Conservation (phyloP, 1,140 invertebrate species). For the Drosophila pallidifrons region DNA sequence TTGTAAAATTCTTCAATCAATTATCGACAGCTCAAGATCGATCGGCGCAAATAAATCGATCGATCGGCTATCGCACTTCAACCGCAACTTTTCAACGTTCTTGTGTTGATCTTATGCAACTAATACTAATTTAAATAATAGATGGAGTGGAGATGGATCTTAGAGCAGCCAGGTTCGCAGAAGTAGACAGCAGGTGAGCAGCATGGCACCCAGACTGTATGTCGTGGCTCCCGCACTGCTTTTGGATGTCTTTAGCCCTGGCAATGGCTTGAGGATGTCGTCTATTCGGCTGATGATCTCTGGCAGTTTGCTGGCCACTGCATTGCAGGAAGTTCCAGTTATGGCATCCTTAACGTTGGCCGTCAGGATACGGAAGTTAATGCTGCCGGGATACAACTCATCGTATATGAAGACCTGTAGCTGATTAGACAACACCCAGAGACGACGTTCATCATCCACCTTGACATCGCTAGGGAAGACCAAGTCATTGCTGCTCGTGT, state of each 20-base stretch:
- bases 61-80: too few relatives aligned
- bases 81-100: too few relatives aligned
- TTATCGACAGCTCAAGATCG: too few relatives aligned
- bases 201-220: not conserved
- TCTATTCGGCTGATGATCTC: constrained; percentile 86
- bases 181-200: constrained; percentile 6
- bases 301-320: constrained; percentile 85
- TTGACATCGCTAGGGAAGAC: constrained; percentile 92
- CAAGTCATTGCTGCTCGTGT: constrained; percentile 89
- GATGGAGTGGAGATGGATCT: not conserved
- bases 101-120: not conserved
- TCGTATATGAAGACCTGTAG: constrained; percentile 90
- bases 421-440: constrained; percentile 91
- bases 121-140: not conserved
- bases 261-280: constrained; percentile 69
- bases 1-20: too few relatives aligned
- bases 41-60: too few relatives aligned
- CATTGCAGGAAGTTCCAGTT: constrained; percentile 89
- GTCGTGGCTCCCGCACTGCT: not conserved
- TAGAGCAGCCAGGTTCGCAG: constrained; percentile 13
- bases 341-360: constrained; percentile 89
- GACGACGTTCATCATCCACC: constrained; percentile 89
- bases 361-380: constrained; percentile 90
- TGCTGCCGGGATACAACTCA: constrained; percentile 87
- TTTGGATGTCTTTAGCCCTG: constrained; percentile 1